Percentiles rank a stretch among this genome's conserved stretches.
Evolutionary conservation across 2,888 invertebrate species (phyloP).

Genomic region (Epinotia nisella): DNA sequence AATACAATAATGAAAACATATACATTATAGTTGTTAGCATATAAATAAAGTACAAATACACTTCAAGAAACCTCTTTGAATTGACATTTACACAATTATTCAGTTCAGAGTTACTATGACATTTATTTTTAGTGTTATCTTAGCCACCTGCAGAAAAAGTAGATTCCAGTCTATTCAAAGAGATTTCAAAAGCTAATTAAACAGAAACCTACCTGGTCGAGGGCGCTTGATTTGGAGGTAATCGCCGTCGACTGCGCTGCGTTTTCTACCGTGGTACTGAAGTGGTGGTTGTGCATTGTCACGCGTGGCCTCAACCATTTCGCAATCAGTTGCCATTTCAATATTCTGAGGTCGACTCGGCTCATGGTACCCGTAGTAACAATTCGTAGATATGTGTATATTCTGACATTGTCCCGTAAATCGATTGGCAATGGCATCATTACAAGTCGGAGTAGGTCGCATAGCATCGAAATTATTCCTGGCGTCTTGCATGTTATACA

Average conservation of each 20-base stretch:
- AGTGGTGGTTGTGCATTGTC: slow-evolving; percentile 51
- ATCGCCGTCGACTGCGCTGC: slow-evolving; percentile 70
- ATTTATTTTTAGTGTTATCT: background rate
- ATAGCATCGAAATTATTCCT: slow-evolving; percentile 79
- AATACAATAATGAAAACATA: slow-evolving; percentile 24
- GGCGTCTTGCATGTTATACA: slow-evolving; percentile 73
- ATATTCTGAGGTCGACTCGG: slow-evolving; percentile 58
- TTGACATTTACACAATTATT: slow-evolving; percentile 23
- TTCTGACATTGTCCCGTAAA: slow-evolving; percentile 74
- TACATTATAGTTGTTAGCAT: slow-evolving; percentile 4
- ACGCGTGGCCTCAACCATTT: slow-evolving; percentile 70
- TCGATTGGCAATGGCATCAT: slow-evolving; percentile 70
- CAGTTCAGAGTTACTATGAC: background rate
- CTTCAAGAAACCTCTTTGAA: slow-evolving; percentile 54
- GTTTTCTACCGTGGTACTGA: slow-evolving; percentile 68
- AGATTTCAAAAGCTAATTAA: slow-evolving; percentile 56
- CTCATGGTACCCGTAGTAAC: slow-evolving; percentile 82
- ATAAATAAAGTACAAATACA: slow-evolving; percentile 16
- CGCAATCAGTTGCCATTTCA: slow-evolving; percentile 68
- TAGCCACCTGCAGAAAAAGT: background rate
- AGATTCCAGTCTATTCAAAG: slow-evolving; percentile 56
- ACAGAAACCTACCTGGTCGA: slow-evolving; percentile 74
- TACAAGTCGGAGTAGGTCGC: slow-evolving; percentile 75
- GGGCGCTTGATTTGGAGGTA: slow-evolving; percentile 72
- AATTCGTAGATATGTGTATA: slow-evolving; percentile 80